Evolutionary conservation across 2,888 invertebrate species (phyloP), one percentile per base, ranked within the genome.

Genomic region (Caenorhabditis doughertyi): DNA sequence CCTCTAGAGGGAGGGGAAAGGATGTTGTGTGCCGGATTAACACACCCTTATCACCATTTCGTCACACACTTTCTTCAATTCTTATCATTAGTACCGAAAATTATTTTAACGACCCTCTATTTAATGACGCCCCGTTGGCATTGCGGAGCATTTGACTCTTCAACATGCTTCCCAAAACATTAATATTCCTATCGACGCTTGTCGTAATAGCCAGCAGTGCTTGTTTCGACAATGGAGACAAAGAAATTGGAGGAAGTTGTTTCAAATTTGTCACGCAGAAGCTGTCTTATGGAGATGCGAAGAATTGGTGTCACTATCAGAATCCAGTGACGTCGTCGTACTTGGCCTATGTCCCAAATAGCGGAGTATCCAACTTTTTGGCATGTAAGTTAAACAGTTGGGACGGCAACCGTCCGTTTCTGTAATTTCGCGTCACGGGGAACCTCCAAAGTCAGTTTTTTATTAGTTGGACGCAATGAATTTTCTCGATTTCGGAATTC

Each of bases 221-320:
- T 3, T 76, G 76, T 42, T 76, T 76, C 39, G 76, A 76, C 51
- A 76, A 76, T 13, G 76, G 76, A 39, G 79, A 79, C 64, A 79
- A 79, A 29, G 74, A 74, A n/a, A 74, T 74, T 39, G 39, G 49
- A 2, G 74, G 74, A 21, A 18, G 21, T 11, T 74, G 74, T 47
- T 74, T 27, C 32, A 56, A 56, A 21, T 58, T 74, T 23, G 74
- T 74, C 18, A 11, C 55, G 1, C 74, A 74, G 39, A 56, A 65
- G 74, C 18, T 74, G 18, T 44, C 65, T 5, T 74, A 18, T 29
- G 25, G 32, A 13, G 74, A 74, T 44, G 74, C 74, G 9, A 29
- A 39, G n/a, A 21, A 74, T 53, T 74, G 74, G 74, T 74, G 74
- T 25, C 74, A 74, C 35, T 74, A 65, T 32, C 21, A 74, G 56